These are phyloP conservation scores for Zapus hudsonius DNA, from an alignment of 2,113 vertebrate genomes.

Conservation along the genomic window DNA sequence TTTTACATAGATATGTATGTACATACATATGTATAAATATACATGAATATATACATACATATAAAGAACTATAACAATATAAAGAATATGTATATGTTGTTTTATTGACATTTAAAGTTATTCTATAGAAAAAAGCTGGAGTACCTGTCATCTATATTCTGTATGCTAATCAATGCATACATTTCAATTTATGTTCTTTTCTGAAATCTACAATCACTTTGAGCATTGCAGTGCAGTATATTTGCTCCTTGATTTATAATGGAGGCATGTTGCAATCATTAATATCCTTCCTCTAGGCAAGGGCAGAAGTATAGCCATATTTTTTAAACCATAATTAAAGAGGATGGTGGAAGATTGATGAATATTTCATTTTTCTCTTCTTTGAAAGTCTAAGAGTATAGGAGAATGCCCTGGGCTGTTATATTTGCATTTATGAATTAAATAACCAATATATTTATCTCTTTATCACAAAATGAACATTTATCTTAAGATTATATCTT, in stretches of 20 bases:
- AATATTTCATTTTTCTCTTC: constrained; percentile 83
- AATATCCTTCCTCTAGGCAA: constrained; percentile 58
- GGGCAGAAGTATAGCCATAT: constrained; percentile 48
- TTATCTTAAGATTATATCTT: constrained; percentile 30
- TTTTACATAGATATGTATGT: too few species aligned
- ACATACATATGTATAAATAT: too few species aligned
- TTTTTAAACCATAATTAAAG: constrained; percentile 75
- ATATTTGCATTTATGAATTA: constrained; percentile 74
- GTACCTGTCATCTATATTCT: not conserved
- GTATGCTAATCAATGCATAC: constrained; percentile 23
- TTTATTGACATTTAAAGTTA: not conserved
- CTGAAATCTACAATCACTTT: constrained; percentile 49
- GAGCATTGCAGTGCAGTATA: constrained; percentile 23
- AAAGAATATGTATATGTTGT: not conserved
- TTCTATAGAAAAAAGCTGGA: not conserved
- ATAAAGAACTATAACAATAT: too few species aligned
- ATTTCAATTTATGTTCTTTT: constrained; percentile 27
- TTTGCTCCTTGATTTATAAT: constrained; percentile 69
- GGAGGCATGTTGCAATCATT: constrained; percentile 45
- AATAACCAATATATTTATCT: constrained; percentile 60
- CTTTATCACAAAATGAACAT: constrained; percentile 48
- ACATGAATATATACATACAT: too few species aligned
- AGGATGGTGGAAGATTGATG: constrained; percentile 74
- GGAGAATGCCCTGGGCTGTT: constrained; percentile 71
- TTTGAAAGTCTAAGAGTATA: constrained; percentile 69